Percentiles rank a stretch among this genome's conserved stretches.
These are phyloP conservation scores for Hippocampus barbouri DNA, from an alignment of 2,113 vertebrate species.

Conservation along the genomic window DNA sequence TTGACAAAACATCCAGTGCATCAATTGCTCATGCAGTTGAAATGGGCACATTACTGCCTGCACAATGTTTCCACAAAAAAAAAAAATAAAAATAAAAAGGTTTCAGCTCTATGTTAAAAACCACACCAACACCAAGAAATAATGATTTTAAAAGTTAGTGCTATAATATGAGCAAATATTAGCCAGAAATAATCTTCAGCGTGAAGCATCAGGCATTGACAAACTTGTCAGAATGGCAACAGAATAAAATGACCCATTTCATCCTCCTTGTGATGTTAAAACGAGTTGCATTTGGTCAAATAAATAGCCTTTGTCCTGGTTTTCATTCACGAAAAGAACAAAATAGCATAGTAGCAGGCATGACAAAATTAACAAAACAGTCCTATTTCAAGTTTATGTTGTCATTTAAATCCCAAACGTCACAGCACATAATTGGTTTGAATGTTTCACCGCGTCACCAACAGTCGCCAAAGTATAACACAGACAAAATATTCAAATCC, in stretches of 20 bases:
- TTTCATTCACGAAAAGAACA: constrained; percentile 23
- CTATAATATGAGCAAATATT: neutral
- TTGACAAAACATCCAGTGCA: constrained; percentile 15
- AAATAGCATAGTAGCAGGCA: constrained; percentile 17
- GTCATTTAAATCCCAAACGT: constrained; percentile 46
- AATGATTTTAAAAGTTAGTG: constrained; percentile 5
- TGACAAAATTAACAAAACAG: constrained; percentile 17
- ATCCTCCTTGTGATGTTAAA: constrained; percentile 24
- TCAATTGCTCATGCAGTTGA: neutral
- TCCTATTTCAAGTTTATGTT: constrained; percentile 59
- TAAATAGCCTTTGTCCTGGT: constrained; percentile 41
- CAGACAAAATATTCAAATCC: constrained; percentile 48
- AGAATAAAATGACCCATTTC: neutral
- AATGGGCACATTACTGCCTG: neutral
- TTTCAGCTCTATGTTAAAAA: neutral
- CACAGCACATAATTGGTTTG: constrained; percentile 54
- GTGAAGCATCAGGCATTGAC: neutral
- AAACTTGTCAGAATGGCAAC: neutral
- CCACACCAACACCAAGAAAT: neutral
- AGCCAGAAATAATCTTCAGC: neutral
- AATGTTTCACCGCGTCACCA: constrained; percentile 27
- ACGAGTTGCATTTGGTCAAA: constrained; percentile 53
- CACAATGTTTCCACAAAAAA: neutral
- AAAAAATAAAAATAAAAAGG: neutral
- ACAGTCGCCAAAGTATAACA: constrained; percentile 23